Evolutionary conservation across 2,888 invertebrate genomes (phyloP).

Genomic region (Stegophylla sp.): DNA sequence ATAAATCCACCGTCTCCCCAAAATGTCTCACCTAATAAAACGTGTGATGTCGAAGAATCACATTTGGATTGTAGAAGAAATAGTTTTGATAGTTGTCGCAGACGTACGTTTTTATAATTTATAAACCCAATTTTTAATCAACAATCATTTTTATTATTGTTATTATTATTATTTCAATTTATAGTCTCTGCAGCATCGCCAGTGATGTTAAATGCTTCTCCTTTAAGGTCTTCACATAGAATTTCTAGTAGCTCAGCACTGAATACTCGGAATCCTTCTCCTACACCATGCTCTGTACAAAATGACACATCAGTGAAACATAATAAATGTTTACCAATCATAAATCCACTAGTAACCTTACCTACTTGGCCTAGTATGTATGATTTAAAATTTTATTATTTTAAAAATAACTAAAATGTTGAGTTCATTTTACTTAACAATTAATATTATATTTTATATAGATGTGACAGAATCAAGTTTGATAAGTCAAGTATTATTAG

Average conservation of each 20-base stretch:
- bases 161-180: constrained; percentile 55
- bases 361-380: constrained; percentile 85
- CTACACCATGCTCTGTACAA: constrained; percentile 67
- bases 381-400: not conserved
- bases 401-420: constrained; percentile 25
- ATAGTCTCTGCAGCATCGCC: constrained; percentile 66
- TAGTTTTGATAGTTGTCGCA: constrained; percentile 66
- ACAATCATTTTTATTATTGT: constrained; percentile 21
- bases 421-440: constrained; percentile 50
- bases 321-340: constrained; percentile 76
- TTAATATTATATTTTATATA: constrained; percentile 63
- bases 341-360: constrained; percentile 84
- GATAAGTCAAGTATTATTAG: constrained; percentile 91
- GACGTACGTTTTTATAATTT: constrained; percentile 63
- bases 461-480: constrained; percentile 81
- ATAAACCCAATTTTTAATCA: constrained; percentile 29
- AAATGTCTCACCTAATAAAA: constrained; percentile 22
- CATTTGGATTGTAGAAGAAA: constrained; percentile 62
- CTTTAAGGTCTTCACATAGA: constrained; percentile 80
- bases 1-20: constrained; percentile 78
- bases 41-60: constrained; percentile 36
- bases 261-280: constrained; percentile 65
- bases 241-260: constrained; percentile 91
- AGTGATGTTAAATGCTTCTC: constrained; percentile 72
- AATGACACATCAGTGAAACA: constrained; percentile 69